These are phyloP conservation scores for Melitaea cinxia DNA, from an alignment of 1,140 invertebrate species.

Conservation along the genomic window DNA sequence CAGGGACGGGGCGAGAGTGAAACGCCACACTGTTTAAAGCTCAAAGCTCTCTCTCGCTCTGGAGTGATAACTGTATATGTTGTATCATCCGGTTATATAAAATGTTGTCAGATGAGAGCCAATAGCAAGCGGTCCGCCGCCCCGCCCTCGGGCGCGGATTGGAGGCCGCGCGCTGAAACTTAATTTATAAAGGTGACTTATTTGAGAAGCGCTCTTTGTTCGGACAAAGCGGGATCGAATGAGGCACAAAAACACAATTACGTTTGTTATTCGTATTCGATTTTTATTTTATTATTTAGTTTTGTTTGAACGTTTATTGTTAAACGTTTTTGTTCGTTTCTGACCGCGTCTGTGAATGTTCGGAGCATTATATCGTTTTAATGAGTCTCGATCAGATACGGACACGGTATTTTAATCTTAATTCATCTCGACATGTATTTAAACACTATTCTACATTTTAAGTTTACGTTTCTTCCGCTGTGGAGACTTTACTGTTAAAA, in stretches of 20 bases:
- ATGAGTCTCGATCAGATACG: slow-evolving; percentile 44
- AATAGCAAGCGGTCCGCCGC: slow-evolving; percentile 48
- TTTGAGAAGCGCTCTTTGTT: slow-evolving; percentile 68
- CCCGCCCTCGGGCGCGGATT: slow-evolving; percentile 61
- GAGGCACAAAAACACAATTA: slow-evolving; percentile 74
- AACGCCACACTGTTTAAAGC: slow-evolving; percentile 72
- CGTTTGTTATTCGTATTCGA: slow-evolving; percentile 72
- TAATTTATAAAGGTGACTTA: slow-evolving; percentile 80
- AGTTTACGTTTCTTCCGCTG: slow-evolving; percentile 7
- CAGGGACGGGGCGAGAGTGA: slow-evolving; percentile 58
- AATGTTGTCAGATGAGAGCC: slow-evolving; percentile 74
- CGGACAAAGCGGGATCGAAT: slow-evolving; percentile 69
- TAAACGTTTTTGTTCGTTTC: slow-evolving; percentile 45
- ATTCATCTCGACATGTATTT: slow-evolving; percentile 25
- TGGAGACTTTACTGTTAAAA: neutral
- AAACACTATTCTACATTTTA: too few relatives aligned
- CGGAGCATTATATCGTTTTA: slow-evolving; percentile 35
- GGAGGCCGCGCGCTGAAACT: slow-evolving; percentile 66
- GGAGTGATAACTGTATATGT: slow-evolving; percentile 77
- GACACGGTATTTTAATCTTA: slow-evolving; percentile 25
- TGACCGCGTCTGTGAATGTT: slow-evolving; percentile 36
- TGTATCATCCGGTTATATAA: slow-evolving; percentile 80
- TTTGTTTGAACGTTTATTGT: slow-evolving; percentile 66
- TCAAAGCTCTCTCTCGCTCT: slow-evolving; percentile 56
- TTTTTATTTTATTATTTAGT: slow-evolving; percentile 58